Conservation (phyloP, 2,113 vertebrate genomes). For the Onychostoma macrolepis region DNA sequence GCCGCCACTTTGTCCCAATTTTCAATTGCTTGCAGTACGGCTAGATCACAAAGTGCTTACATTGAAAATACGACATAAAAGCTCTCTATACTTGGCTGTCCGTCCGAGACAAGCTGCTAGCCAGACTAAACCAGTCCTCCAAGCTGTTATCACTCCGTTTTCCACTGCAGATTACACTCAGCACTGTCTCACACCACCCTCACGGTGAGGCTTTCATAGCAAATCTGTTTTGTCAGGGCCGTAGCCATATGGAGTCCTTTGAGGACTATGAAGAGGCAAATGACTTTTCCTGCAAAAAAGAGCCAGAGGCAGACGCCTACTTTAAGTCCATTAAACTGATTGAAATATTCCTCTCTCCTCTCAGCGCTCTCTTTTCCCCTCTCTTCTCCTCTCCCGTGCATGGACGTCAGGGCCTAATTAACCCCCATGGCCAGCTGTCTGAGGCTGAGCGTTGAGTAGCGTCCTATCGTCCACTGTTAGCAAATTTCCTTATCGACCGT, state of each 20-base stretch:
- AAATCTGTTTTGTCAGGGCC: conserved; percentile 42
- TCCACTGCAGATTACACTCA: conserved; percentile 27
- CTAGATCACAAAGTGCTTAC: conserved; percentile 10
- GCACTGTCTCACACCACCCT: conserved; percentile 43
- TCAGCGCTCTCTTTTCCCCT: conserved; percentile 46
- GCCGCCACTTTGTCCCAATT: neutral
- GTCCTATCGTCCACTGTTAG: conserved; percentile 50
- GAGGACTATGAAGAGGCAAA: conserved; percentile 59
- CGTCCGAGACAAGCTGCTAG: conserved; percentile 17
- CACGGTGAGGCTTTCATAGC: conserved; percentile 44
- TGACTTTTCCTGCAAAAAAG: conserved; percentile 44
- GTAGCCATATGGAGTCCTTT: conserved; percentile 50
- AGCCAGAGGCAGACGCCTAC: conserved; percentile 47
- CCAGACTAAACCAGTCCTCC: conserved; percentile 38
- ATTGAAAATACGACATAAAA: conserved; percentile 31
- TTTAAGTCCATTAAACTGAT: conserved; percentile 55
- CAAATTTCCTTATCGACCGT: conserved; percentile 56
- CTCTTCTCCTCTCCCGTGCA: conserved; percentile 46
- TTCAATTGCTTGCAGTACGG: neutral
- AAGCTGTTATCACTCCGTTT: conserved; percentile 34
- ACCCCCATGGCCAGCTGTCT: conserved; percentile 49
- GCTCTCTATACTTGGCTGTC: conserved; percentile 30
- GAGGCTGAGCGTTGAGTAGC: conserved; percentile 55
- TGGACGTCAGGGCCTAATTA: conserved; percentile 59
- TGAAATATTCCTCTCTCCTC: conserved; percentile 53